Base-by-base conservation (phyloP, 2,888 invertebrate species). In the Dorcus hopei region DNA sequence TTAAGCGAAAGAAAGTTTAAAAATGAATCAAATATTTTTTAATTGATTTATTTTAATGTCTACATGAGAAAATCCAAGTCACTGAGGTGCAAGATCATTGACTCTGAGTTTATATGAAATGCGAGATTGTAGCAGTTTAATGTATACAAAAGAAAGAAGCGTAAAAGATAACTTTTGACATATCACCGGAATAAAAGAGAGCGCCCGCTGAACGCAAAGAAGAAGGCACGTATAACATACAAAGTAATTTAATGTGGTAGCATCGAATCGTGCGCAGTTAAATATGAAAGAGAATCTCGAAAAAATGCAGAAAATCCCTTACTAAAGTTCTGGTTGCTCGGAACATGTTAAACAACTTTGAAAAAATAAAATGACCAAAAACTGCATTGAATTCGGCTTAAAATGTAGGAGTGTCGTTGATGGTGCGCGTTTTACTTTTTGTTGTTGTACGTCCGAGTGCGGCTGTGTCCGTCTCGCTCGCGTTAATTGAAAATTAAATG, bases 391-490 rank as follows among this genome's bases (percentile, higher is more conserved):
- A 65, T 64, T 65, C 65, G 61, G 62, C 61, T 64, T 64, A 62
- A 58, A 64, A 64, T 59, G 65, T 65, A 64, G 65, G 65, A 64
- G 65, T 65, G 65, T 63, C 65, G 58, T 43, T 59, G 64, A 33
- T 33, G 26, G 54, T 58, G 50, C 57, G 49, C 14, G 16, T 45
- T 16, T 45, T 45, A 16, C 45, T 23, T 45, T 45, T 45, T 45
- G 19, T 11, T 52, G 51, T 54, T 49, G 55, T 49, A 51, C 50
- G 53, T 54, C 40, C 51, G 57, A 23, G 9, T 45, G 19, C 39
- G 56, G 56, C 52, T 43, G 47, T 38, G 42, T 51, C 23, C 38
- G 42, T 54, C 51, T 49, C 53, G 49, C 38, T 23, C 11, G 19
- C 11, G n/a, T 41, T 39, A 11, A 7, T 38, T 39, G 9, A 38